Base-by-base conservation (phyloP, 2,797 vertebrate genomes). In the Phataginus tricuspis region DNA sequence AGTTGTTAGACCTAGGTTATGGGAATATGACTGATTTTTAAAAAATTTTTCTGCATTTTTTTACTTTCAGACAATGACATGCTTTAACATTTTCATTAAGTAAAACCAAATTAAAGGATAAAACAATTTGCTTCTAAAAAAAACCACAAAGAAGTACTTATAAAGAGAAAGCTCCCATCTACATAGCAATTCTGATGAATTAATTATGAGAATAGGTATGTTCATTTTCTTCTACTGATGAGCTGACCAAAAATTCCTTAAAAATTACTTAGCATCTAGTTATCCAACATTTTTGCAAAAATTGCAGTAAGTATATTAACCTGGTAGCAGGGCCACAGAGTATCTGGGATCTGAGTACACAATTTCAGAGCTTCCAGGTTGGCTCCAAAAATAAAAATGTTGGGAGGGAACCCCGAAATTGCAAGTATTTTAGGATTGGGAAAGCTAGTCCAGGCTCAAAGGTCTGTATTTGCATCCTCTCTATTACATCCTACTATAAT, bases 31-130 rank as follows among this genome's bases (percentile, higher is more conserved):
- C 37, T 51, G 39, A 18, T 55, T 68, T 25, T 75, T 31, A 91
- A 86, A n/a, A n/a, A 61, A 87, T 10, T 90, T 59, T 91, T 91
- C 85, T 91, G 42, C 6, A 19, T 57, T 78, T 34, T 61, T 93
- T 94, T 45, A 66, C 12, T 84, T 87, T 91, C 51, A 59, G 51
- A 72, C 34, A 86, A 51, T 71, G 57, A 10, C 66, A 51, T 31
- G 15, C 4, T 80, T 94, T 57, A 84, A 53, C 29, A 51, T 59
- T 59, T 96, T 79, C 51, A 29, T 34, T 39, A 75, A 27, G 12
- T n/a, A 59, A 71, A 80, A 10, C 16, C 9, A 61, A 29, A 75
- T 45, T 4, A 82, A 84, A 64, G 34, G 4, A 72, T 72, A 74
- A 89, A 95, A 79, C 12, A 64, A 19, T 4, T 27, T 83, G 42